Base-by-base conservation (phyloP, 2,888 invertebrate species). In the Eilema caniola region DNA sequence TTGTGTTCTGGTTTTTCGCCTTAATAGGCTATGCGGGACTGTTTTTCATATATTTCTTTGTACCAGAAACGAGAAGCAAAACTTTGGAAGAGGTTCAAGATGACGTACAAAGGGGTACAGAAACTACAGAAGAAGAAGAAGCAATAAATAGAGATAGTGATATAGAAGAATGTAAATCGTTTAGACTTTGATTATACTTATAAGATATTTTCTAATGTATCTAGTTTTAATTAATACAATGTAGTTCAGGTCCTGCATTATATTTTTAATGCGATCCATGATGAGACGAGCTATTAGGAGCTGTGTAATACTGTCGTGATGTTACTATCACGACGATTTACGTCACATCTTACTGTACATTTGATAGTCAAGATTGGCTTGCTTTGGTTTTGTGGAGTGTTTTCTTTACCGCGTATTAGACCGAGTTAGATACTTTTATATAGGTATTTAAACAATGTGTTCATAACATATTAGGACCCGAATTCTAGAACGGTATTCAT, bases 21-120 rank as follows among this genome's bases (percentile, higher is more conserved):
- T 73, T 86, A 11, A 90, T 96, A 10, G 96, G 96, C 24, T 95
- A 96, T 75, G 73, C 93, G 1, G 96, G 97, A 0, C 88, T 96
- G 7, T 81, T 95, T n/a, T 97, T 96, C 79, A 95, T 96, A 61
- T 91, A 93, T 73, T 93, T 95, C 66, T 89, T 92, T 71, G 96
- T 96, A 3, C 97, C 97, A 2, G 97, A 97, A 85, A 97, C 97
- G 0, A 96, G 95, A 82, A 96, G 96, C 0, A 96, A 96, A 81
- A 96, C 96, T 0, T 88, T 97, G 73, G 92, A 96, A 75, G 96
- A 96, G 71, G 96, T 97, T 31, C 96, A 96, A 76, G 95, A 96
- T 75, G 93, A 95, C 69, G 87, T 96, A 56, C 93, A 95, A 25
- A 87, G 84, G 60, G 76, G 70, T 5, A 82, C 87, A 0, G 93